Percentiles rank a stretch among this genome's conserved stretches.
Evolutionary conservation across 2,113 vertebrate species (phyloP).

Genomic region (Dascyllus trimaculatus): DNA sequence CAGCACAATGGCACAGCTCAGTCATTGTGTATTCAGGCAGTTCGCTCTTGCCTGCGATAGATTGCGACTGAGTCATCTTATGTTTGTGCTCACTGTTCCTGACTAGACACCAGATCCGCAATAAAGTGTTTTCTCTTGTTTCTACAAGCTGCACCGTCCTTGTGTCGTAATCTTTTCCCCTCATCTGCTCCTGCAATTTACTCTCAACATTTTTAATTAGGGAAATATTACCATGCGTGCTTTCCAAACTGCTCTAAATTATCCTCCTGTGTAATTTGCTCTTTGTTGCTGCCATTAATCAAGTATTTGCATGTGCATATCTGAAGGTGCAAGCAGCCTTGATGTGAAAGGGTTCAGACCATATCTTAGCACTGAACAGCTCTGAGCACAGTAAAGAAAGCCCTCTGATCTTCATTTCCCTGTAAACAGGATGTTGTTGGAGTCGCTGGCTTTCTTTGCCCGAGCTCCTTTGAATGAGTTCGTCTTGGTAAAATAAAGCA

Average conservation of each 20-base stretch:
- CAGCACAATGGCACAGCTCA: not conserved
- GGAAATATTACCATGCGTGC: conserved; percentile 11
- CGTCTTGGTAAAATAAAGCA: not conserved
- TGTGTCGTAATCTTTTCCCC: not conserved
- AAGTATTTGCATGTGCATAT: not conserved
- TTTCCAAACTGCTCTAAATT: conserved; percentile 10
- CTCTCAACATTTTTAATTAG: conserved; percentile 4
- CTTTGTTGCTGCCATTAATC: not conserved
- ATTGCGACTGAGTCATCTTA: conserved; percentile 11
- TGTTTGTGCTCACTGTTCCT: conserved; percentile 13
- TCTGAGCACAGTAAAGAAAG: not conserved
- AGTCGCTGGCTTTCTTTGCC: not conserved
- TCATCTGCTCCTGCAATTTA: conserved; percentile 17
- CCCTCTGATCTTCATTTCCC: not conserved
- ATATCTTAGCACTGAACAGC: conserved; percentile 12
- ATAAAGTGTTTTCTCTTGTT: conserved; percentile 8
- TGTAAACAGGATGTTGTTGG: not conserved
- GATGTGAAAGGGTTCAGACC: not conserved
- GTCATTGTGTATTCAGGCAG: conserved; percentile 3
- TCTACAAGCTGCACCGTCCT: not conserved
- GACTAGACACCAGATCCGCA: not conserved
- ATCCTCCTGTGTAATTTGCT: conserved; percentile 21
- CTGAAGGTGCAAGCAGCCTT: conserved; percentile 6
- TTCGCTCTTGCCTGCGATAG: not conserved
- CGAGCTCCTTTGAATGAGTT: not conserved